Evolutionary conservation across 2,888 invertebrate genomes (phyloP).

Genomic region (Thera britannica): DNA sequence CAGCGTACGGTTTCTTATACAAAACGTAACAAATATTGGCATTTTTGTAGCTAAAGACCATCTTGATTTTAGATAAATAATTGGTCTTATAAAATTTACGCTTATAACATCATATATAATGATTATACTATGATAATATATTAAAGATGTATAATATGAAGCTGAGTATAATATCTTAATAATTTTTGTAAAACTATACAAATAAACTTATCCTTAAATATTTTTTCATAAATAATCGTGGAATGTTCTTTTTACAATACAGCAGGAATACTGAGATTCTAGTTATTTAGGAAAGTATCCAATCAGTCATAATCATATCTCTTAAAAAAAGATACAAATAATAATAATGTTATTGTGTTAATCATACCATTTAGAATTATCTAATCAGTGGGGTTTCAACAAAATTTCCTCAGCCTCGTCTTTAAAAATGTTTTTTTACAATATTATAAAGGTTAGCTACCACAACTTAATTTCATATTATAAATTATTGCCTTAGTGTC

Average conservation of each 20-base stretch:
- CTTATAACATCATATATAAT: constrained; percentile 5
- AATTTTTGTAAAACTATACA: not conserved
- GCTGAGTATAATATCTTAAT: not conserved
- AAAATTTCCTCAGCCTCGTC: constrained; percentile 13
- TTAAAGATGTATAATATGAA: not conserved
- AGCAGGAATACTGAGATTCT: constrained; percentile 23
- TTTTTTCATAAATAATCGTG: constrained; percentile 6
- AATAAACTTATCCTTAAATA: constrained; percentile 11
- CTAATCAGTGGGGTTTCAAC: constrained; percentile 29
- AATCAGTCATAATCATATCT: constrained; percentile 15
- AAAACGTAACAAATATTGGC: constrained; percentile 3
- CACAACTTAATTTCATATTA: not conserved
- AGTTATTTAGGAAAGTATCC: constrained; percentile 6
- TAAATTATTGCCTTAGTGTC: not conserved
- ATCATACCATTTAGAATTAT: constrained; percentile 15
- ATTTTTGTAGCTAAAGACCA: not conserved
- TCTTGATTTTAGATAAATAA: not conserved
- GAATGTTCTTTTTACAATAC: constrained; percentile 20
- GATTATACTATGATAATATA: not conserved
- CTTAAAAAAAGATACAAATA: not conserved
- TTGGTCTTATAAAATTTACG: constrained; percentile 13
- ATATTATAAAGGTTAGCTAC: constrained; percentile 16
- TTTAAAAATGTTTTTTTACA: not conserved
- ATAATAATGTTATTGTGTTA: too few species aligned
- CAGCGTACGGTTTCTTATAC: too few species aligned